Evolutionary conservation across 2,888 invertebrate species (phyloP).

Genomic region (Byasa hedistus): DNA sequence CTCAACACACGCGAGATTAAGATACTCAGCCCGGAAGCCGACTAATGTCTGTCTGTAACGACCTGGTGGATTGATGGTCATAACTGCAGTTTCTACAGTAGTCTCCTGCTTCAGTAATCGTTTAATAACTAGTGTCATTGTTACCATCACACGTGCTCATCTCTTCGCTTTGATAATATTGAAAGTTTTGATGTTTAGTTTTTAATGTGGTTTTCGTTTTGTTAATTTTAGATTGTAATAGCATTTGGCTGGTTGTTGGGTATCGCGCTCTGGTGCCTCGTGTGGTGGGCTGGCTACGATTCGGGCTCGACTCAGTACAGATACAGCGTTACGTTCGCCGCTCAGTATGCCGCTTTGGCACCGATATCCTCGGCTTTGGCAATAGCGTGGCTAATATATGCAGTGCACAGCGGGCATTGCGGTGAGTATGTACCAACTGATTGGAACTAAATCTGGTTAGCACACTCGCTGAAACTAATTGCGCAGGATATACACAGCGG

Average conservation of each 20-base stretch:
- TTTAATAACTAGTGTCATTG: too few species aligned
- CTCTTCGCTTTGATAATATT: too few species aligned
- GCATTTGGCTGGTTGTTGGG: conserved; percentile 79
- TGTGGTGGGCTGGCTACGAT: conserved; percentile 81
- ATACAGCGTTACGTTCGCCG: conserved; percentile 81
- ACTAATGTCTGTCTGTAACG: conserved; percentile 17
- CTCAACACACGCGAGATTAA: conserved; percentile 27
- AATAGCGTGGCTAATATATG: conserved; percentile 83
- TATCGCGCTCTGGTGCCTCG: conserved; percentile 65
- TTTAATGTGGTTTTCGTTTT: neutral
- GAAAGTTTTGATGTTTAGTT: too few species aligned
- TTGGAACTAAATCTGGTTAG: conserved; percentile 26
- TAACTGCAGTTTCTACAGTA: too few species aligned
- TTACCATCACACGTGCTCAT: too few species aligned
- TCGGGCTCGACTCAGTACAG: conserved; percentile 80
- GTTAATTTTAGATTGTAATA: conserved; percentile 62
- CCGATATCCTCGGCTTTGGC: conserved; percentile 82
- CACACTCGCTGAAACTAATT: conserved; percentile 12
- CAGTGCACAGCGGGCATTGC: conserved; percentile 77
- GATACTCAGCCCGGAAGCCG: conserved; percentile 12
- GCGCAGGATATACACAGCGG: conserved; percentile 17
- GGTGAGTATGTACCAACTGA: conserved; percentile 53
- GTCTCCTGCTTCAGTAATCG: too few species aligned
- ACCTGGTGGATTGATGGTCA: conserved; percentile 1
- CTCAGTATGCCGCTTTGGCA: conserved; percentile 82